Conservation (phyloP, 1,140 invertebrate genomes). For the Zaprionus taronus region DNA sequence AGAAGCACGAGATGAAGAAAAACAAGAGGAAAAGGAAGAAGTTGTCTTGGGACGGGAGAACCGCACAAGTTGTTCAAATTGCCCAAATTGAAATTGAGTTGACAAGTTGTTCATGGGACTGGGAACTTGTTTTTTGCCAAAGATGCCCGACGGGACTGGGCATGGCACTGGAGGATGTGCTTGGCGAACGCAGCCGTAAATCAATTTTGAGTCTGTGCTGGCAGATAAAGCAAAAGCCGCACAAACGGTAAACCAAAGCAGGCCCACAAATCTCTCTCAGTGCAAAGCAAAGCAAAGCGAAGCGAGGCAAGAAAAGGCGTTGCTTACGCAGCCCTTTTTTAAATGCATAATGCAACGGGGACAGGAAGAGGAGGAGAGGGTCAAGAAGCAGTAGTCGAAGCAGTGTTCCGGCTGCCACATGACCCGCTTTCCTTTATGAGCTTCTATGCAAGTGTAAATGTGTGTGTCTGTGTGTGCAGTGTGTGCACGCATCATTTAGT, state of each 20-base stretch:
- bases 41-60: slow-evolving; percentile 50
- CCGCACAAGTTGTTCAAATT: slow-evolving; percentile 80
- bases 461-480: slow-evolving; percentile 41
- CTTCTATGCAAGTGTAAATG: slow-evolving; percentile 7
- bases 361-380: slow-evolving; percentile 4
- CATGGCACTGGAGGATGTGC: neutral
- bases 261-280: slow-evolving; percentile 60
- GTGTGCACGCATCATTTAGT: slow-evolving; percentile 63
- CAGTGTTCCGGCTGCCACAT: slow-evolving; percentile 35
- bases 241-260: slow-evolving; percentile 57
- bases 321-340: slow-evolving; percentile 76
- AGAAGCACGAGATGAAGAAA: neutral
- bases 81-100: slow-evolving; percentile 83
- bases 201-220: slow-evolving; percentile 61
- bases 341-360: slow-evolving; percentile 71
- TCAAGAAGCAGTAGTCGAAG: neutral
- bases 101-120: slow-evolving; percentile 70
- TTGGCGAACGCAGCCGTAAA: slow-evolving; percentile 48
- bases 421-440: slow-evolving; percentile 33
- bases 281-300: slow-evolving; percentile 4
- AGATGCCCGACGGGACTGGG: neutral
- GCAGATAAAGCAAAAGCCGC: slow-evolving; percentile 44
- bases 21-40: slow-evolving; percentile 13
- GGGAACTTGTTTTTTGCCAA: slow-evolving; percentile 37
- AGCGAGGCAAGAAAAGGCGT: slow-evolving; percentile 47